phyloP scores from a whole-genome alignment of 2,888 invertebrate genomes.

The Caenorhabditis sp. region DNA sequence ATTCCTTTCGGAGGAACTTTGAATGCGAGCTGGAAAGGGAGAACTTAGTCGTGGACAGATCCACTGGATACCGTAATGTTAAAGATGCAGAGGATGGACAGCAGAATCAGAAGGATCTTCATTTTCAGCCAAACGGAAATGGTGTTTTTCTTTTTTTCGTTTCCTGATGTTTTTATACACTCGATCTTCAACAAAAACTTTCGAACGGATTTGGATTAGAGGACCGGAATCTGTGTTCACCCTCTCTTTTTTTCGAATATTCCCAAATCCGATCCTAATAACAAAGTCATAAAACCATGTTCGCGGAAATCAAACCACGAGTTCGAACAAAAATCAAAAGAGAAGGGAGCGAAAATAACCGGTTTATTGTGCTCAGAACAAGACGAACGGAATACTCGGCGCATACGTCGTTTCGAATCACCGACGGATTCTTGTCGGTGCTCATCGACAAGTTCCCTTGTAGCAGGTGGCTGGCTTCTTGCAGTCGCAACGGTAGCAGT shows the following conservation, averaged over 20 bases:
- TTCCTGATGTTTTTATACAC: too few species aligned
- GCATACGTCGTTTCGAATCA: conserved; percentile 14
- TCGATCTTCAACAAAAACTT: not conserved
- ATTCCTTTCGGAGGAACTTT: conserved; percentile 65
- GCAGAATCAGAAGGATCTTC: not conserved
- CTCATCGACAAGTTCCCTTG: conserved; percentile 69
- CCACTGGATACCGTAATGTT: not conserved
- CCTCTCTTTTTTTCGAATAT: too few species aligned
- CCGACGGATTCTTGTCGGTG: conserved; percentile 4
- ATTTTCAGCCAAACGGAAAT: too few species aligned
- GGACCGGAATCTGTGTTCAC: not conserved
- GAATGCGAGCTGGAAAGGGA: conserved; percentile 38
- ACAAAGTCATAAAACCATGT: conserved; percentile 1
- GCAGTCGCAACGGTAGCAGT: conserved; percentile 72
- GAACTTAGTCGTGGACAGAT: too few species aligned
- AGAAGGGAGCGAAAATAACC: conserved; percentile 12
- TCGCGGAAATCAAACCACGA: not conserved
- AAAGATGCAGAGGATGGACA: not conserved
- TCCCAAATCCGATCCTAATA: not conserved
- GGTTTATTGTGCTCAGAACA: conserved; percentile 31
- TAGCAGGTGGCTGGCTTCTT: conserved; percentile 67
- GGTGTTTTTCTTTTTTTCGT: too few species aligned
- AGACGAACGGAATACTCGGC: conserved; percentile 3
- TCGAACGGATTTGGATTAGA: not conserved
- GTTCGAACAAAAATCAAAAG: conserved; percentile 6